These are phyloP conservation scores for Acrocyrtus sp. DNA, from an alignment of 2,888 invertebrate genomes.

Conservation along the genomic window DNA sequence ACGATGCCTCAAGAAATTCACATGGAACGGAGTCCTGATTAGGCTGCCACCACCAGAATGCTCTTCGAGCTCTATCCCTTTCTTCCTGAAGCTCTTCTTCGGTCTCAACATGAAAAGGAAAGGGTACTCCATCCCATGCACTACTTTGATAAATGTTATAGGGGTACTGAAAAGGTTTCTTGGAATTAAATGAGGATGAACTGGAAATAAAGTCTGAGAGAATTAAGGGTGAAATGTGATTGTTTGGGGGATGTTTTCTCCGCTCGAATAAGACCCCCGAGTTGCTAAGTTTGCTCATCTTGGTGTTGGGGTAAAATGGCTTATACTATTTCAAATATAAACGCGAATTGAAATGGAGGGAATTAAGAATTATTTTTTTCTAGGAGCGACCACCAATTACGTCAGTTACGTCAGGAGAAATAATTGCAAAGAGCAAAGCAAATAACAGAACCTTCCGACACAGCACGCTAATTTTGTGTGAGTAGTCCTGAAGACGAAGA, in stretches of 20 bases:
- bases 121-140: conserved; percentile 6
- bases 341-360: too few species aligned
- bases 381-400: too few species aligned
- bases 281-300: too few species aligned
- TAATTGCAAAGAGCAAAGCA: too few species aligned
- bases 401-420: too few species aligned
- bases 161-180: conserved; percentile 9
- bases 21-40: conserved; percentile 18
- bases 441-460: too few species aligned
- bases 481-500: too few species aligned
- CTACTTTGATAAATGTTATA: conserved; percentile 17
- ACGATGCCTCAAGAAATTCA: conserved; percentile 31
- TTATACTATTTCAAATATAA: too few species aligned
- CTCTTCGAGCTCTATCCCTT: not conserved
- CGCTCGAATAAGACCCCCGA: not conserved
- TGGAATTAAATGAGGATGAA: not conserved
- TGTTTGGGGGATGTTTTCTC: not conserved
- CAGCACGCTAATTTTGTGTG: too few species aligned
- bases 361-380: too few species aligned
- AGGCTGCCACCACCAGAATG: conserved; percentile 40
- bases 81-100: not conserved
- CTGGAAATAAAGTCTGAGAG: conserved; percentile 18
- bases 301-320: too few species aligned
- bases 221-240: not conserved
- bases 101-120: not conserved